Percentiles rank a stretch among this genome's conserved stretches.
These are phyloP conservation scores for Limenitis camilla DNA, from an alignment of 2,888 invertebrate species.

Conservation along the genomic window DNA sequence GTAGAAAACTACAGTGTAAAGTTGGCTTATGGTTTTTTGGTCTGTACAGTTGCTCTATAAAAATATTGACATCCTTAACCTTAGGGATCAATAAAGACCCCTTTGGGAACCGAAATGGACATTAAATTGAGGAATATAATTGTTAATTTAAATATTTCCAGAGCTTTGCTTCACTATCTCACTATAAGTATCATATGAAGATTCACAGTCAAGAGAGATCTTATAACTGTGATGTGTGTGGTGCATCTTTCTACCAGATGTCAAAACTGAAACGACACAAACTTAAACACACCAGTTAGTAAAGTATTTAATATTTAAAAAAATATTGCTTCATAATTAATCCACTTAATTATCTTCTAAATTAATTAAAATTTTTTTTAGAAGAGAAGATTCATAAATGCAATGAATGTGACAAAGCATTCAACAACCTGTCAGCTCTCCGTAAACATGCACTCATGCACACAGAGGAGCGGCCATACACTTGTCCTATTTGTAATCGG, in stretches of 20 bases:
- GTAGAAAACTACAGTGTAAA: too few species aligned
- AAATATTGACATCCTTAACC: too few species aligned
- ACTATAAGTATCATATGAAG: conserved; percentile 82
- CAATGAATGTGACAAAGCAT: conserved; percentile 75
- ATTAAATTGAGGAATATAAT: background rate
- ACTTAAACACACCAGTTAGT: conserved; percentile 74
- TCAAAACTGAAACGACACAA: conserved; percentile 82
- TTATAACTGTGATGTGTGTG: conserved; percentile 77
- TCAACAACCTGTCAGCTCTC: conserved; percentile 74
- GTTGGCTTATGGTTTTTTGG: too few species aligned
- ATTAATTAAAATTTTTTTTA: too few species aligned
- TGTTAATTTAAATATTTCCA: conserved; percentile 38
- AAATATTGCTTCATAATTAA: background rate
- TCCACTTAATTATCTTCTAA: too few species aligned
- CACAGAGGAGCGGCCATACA: conserved; percentile 76
- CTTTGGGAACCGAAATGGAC: background rate
- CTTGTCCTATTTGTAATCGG: conserved; percentile 74
- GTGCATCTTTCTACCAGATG: conserved; percentile 79
- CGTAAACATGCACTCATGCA: conserved; percentile 78
- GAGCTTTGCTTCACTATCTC: conserved; percentile 81
- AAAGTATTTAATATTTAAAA: background rate
- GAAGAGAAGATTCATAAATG: conserved; percentile 74
- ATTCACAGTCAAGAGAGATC: conserved; percentile 78
- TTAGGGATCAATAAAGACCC: background rate
- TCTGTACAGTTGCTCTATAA: too few species aligned